Conservation (phyloP, 2,113 vertebrate species). For the Gallinago jamesoni region DNA sequence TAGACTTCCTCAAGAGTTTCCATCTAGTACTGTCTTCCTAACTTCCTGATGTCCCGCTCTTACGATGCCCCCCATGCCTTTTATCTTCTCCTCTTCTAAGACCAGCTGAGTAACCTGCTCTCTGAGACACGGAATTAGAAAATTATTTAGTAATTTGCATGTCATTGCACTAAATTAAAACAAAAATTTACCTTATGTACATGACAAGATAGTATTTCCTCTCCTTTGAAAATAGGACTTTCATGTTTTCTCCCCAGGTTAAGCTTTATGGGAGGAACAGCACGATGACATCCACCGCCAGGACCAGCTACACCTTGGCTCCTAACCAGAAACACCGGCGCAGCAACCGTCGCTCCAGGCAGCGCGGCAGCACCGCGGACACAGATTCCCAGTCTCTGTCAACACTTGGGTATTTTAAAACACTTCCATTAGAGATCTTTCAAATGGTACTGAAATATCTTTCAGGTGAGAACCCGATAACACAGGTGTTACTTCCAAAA, state of each 20-base stretch:
- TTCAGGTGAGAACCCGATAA: constrained; percentile 69
- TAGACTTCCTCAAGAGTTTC: background rate
- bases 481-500: background rate
- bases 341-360: constrained; percentile 7
- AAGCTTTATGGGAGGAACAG: background rate
- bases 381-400: constrained; percentile 51
- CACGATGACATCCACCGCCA: constrained; percentile 50
- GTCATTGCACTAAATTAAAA: background rate
- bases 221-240: background rate
- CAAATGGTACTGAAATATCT: constrained; percentile 82
- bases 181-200: background rate
- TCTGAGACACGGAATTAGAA: background rate
- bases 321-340: constrained; percentile 36
- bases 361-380: background rate
- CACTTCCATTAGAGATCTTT: constrained; percentile 85
- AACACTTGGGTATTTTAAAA: constrained; percentile 72
- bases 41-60: too few relatives aligned
- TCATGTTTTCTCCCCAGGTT: constrained; percentile 21
- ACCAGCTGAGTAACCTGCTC: background rate
- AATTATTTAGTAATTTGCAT: background rate
- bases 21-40: background rate
- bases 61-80: background rate
- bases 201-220: background rate
- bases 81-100: background rate
- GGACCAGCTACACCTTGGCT: background rate